phyloP scores from a whole-genome alignment of 2,888 invertebrate species.

The Tetranychus truncatus region DNA sequence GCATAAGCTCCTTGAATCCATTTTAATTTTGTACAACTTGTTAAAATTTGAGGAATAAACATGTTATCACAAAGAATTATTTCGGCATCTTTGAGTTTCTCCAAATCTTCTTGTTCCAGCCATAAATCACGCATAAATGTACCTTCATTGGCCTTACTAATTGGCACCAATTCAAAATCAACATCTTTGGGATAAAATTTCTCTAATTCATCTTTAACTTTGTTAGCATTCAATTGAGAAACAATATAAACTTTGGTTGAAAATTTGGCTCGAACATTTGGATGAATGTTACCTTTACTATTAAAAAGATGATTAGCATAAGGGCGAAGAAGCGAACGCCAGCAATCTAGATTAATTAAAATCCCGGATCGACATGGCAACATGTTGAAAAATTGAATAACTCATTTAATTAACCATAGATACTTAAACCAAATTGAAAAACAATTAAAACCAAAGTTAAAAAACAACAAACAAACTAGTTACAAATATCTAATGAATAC shows the following conservation, averaged over 20 bases:
- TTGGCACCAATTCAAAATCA: background rate
- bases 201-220: background rate
- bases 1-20: conserved; percentile 40
- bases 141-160: background rate
- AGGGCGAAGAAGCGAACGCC: no score
- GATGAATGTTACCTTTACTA: no score
- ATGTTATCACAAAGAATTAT: conserved; percentile 35
- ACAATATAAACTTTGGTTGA: background rate
- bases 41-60: conserved; percentile 32
- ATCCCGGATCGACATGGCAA: no score
- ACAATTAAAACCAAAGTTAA: no score
- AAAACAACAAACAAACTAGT: no score
- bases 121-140: background rate
- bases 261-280: no score
- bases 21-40: conserved; percentile 33
- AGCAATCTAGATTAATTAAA: no score
- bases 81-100: conserved; percentile 31
- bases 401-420: no score
- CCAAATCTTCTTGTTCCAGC: conserved; percentile 7
- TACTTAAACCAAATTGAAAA: no score
- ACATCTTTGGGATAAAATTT: background rate
- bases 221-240: background rate
- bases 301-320: no score
- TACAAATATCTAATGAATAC: no score
- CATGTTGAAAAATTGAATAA: no score